Evolutionary conservation across 2,797 vertebrate genomes (phyloP).

Genomic region (Cirrhinus mrigala): DNA sequence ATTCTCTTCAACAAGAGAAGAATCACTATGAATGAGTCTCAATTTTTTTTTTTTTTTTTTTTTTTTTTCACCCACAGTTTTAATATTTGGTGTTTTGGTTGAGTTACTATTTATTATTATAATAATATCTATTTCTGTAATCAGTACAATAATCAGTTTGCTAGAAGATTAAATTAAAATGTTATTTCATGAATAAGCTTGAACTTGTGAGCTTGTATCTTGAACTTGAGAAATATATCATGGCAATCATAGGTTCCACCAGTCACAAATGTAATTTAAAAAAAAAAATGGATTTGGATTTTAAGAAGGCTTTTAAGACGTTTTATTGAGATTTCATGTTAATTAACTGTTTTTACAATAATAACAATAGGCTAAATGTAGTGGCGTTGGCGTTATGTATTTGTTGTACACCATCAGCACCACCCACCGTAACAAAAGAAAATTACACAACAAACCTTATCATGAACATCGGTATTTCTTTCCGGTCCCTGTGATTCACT

Average conservation of each 20-base stretch:
- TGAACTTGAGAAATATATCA: neutral
- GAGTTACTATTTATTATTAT: neutral
- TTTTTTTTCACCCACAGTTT: neutral
- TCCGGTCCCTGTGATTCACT: neutral
- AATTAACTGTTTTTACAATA: neutral
- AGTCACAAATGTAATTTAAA: neutral
- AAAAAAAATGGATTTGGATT: neutral
- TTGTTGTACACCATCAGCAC: neutral
- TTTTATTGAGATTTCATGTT: neutral
- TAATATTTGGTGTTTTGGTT: neutral
- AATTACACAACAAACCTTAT: slow-evolving; percentile 19
- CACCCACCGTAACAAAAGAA: neutral
- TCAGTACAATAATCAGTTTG: neutral
- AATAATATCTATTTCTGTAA: neutral
- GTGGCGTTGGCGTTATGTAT: neutral
- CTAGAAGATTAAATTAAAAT: neutral
- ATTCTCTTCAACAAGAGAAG: neutral
- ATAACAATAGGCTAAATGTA: neutral
- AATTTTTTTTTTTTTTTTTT: neutral
- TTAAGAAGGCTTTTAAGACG: neutral
- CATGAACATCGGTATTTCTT: neutral
- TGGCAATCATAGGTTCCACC: neutral
- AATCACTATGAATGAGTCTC: neutral
- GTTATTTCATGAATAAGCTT: neutral
- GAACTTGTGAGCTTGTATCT: neutral